Conservation (phyloP, 2,888 invertebrate genomes). For the Dysmachus trigonus region DNA sequence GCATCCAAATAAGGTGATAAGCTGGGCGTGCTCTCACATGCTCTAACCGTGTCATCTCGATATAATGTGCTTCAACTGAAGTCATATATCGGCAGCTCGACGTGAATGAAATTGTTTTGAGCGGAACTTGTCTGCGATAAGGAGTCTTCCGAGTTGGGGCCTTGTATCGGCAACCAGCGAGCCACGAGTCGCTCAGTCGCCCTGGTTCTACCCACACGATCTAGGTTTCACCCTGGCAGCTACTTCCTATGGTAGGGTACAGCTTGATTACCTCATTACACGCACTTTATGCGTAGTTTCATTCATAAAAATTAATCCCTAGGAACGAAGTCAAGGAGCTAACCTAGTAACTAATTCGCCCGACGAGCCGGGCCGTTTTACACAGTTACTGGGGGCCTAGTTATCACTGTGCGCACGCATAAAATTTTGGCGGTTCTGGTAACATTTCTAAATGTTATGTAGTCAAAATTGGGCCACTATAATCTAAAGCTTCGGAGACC, state of each 20-base stretch:
- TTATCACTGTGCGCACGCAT: constrained; percentile 31
- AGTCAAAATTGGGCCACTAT: constrained; percentile 37
- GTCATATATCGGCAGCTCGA: neutral
- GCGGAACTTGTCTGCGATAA: constrained; percentile 60
- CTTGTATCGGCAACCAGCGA: neutral
- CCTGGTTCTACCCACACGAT: constrained; percentile 17
- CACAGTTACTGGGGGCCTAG: neutral
- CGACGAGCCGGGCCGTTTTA: neutral
- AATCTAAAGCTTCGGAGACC: constrained; percentile 13
- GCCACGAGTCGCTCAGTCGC: constrained; percentile 12
- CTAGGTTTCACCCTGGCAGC: neutral
- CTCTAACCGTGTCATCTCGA: constrained; percentile 33
- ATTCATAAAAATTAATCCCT: constrained; percentile 10
- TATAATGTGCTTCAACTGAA: constrained; percentile 10
- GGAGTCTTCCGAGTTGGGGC: constrained; percentile 22
- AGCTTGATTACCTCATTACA: constrained; percentile 21
- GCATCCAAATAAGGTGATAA: constrained; percentile 9
- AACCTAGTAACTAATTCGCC: constrained; percentile 25
- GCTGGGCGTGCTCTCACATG: neutral
- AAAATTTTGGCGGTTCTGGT: constrained; percentile 38
- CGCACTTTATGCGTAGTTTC: constrained; percentile 26
- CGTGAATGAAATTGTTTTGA: constrained; percentile 55
- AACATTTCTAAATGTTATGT: neutral
- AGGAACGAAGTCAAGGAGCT: constrained; percentile 12
- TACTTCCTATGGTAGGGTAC: constrained; percentile 14